Conservation (phyloP, 2,113 vertebrate genomes). For the Nansenia antarctica region DNA sequence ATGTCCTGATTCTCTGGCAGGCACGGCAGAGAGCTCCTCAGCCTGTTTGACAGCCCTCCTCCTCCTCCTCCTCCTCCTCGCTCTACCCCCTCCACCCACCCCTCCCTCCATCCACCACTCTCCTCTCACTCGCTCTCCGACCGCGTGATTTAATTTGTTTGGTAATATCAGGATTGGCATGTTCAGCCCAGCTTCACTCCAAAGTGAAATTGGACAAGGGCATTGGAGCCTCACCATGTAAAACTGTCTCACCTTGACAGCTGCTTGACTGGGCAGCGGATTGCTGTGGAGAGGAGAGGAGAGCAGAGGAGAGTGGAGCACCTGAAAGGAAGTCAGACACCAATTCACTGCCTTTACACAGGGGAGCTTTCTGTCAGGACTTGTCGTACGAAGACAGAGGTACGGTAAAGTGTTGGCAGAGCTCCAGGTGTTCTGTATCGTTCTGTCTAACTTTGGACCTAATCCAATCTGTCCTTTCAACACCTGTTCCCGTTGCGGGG, state of each 20-base stretch:
- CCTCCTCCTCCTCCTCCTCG: slow-evolving; percentile 23
- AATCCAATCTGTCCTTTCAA: slow-evolving; percentile 55
- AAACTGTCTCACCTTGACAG: slow-evolving; percentile 79
- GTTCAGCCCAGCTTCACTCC: slow-evolving; percentile 78
- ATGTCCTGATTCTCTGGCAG: slow-evolving; percentile 61
- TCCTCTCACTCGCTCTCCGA: slow-evolving; percentile 33
- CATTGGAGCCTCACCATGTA: slow-evolving; percentile 80
- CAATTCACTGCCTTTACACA: slow-evolving; percentile 59
- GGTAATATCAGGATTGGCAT: slow-evolving; percentile 82
- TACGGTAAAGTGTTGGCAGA: slow-evolving; percentile 62
- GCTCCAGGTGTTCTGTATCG: slow-evolving; percentile 59
- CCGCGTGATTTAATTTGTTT: slow-evolving; percentile 81
- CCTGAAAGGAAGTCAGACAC: slow-evolving; percentile 68
- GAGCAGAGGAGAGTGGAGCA: slow-evolving; percentile 38
- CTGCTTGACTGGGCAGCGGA: slow-evolving; percentile 75
- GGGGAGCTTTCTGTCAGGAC: slow-evolving; percentile 57
- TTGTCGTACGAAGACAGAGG: slow-evolving; percentile 53
- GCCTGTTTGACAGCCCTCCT: slow-evolving; percentile 43
- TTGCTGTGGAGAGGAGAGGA: slow-evolving; percentile 50
- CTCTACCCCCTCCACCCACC: slow-evolving; percentile 47
- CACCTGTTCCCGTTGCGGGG: neutral
- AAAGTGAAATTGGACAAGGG: slow-evolving; percentile 83
- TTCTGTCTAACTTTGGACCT: slow-evolving; percentile 49
- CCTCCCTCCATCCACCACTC: slow-evolving; percentile 27
- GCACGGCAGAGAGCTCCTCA: slow-evolving; percentile 36